Evolutionary conservation across 2,113 vertebrate genomes (phyloP).

Genomic region (Bothrops jararaca): DNA sequence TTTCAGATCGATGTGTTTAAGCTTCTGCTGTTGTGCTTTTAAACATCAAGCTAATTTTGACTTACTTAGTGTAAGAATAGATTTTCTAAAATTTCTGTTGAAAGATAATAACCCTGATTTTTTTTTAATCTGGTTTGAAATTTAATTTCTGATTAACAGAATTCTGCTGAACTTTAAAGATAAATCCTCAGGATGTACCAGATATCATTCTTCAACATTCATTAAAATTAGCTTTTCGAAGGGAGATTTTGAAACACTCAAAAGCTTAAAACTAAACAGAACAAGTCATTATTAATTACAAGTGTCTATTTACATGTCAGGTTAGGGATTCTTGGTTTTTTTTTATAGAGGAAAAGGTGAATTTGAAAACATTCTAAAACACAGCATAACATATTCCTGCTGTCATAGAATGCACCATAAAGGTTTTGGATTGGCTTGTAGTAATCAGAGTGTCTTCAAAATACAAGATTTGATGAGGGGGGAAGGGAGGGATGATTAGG

Average conservation of each 20-base stretch:
- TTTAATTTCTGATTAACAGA: slow-evolving; percentile 3
- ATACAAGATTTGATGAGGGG: background rate
- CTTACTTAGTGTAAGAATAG: background rate
- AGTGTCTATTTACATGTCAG: background rate
- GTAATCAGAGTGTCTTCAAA: background rate
- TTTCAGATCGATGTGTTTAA: background rate
- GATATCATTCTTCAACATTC: background rate
- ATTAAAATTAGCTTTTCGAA: background rate
- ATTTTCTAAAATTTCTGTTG: background rate
- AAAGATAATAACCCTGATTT: background rate
- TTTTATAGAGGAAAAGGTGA: background rate
- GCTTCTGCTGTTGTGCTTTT: background rate
- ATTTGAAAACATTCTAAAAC: background rate
- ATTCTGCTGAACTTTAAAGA: background rate
- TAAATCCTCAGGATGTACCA: background rate
- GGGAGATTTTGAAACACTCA: background rate
- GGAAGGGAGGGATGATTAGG: background rate
- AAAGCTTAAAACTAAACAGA: background rate
- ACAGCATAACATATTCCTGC: background rate
- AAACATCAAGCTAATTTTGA: background rate
- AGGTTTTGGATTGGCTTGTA: background rate
- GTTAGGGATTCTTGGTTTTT: background rate
- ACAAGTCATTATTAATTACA: background rate
- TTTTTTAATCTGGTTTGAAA: background rate
- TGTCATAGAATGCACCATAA: background rate